Base-by-base conservation (phyloP, 2,888 invertebrate genomes). In the Sipha maydis region DNA sequence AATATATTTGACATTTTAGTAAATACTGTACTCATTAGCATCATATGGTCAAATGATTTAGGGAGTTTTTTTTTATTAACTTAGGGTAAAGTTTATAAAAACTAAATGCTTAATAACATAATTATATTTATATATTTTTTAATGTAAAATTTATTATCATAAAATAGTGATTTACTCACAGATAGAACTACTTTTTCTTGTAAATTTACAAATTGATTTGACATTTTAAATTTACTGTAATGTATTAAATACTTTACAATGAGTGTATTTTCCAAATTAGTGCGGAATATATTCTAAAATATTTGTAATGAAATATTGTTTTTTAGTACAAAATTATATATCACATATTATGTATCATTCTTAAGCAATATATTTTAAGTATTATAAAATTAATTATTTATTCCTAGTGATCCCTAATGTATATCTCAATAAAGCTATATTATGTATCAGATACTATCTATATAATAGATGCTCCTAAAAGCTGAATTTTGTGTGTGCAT, bases 271-370 rank as follows among this genome's bases (percentile, higher is more conserved):
- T 85, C 77, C 31, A 78, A 34, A 78, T 19, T 76, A 76, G 41
- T 41, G 28, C 31, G 4, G 71, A 28, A 19, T n/a, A 28, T 75
- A 61, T 76, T 83, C 21, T 56, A 41, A 28, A 73, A 67, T 54
- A 54, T 78, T 78, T 69, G 28, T 83, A 85, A 78, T 78, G n/a
- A 85, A 77, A 77, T 41, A 67, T 38, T 83, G 61, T 85, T 75
- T n/a, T 77, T 78, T 78, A 85, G 85, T 85, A 85, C 85, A 85
- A 85, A 85, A 85, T 78, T 85, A 77, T 77, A 77, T 77, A 78
- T 69, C 38, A 69, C 77, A 78, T 67, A 31, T 77, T 38, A 54
- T 85, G 28, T 78, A 48, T 69, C 48, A 78, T 77, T 85, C 77
- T 85, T 78, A 69, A 78, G 85, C 85, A 85, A 85, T 85, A 85